These are phyloP conservation scores for Albula goreensis DNA, from an alignment of 2,113 vertebrate genomes.

Conservation along the genomic window DNA sequence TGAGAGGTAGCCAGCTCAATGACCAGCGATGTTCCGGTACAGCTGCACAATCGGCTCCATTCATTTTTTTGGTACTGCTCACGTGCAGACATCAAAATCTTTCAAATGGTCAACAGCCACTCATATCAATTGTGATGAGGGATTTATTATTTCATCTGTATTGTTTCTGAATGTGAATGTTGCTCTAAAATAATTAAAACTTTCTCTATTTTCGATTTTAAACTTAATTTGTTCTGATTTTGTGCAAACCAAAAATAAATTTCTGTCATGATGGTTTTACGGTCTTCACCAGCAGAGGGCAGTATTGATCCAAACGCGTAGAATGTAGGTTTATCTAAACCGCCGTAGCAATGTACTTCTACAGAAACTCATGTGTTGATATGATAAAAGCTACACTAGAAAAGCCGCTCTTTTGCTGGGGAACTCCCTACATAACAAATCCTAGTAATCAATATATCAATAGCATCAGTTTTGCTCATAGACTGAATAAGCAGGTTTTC, in stretches of 20 bases:
- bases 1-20: background rate
- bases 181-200: background rate
- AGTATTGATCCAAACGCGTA: background rate
- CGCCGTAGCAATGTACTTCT: too few relatives aligned
- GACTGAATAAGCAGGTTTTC: background rate
- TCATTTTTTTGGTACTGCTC: background rate
- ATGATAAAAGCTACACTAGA: background rate
- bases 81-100: background rate
- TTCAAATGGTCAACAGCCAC: background rate
- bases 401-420: too few relatives aligned
- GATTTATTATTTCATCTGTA: background rate
- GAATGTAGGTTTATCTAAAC: too few relatives aligned
- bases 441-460: too few relatives aligned
- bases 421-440: too few relatives aligned
- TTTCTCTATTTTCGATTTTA: background rate
- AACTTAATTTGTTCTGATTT: too few relatives aligned
- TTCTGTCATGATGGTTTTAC: background rate
- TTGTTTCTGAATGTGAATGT: background rate
- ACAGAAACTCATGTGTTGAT: background rate
- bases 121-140: background rate
- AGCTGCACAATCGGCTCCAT: background rate
- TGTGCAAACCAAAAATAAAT: background rate
- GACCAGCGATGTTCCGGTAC: background rate
- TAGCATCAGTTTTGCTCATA: background rate
- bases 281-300: conserved; percentile 10